Conservation (phyloP, 2,113 vertebrate species). For the Macquaria australasica region DNA sequence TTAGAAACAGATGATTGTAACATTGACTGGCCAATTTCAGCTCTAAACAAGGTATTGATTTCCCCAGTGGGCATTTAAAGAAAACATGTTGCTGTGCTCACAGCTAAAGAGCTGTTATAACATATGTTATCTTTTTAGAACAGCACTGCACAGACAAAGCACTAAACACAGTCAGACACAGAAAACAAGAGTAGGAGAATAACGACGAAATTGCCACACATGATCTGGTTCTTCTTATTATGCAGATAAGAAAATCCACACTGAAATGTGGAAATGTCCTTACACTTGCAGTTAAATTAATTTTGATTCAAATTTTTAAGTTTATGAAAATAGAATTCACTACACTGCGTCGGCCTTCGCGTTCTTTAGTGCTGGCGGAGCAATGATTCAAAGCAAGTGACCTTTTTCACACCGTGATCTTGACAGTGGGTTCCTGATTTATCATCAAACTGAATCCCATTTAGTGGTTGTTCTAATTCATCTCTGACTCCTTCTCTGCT, state of each 20-base stretch:
- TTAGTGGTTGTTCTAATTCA: slow-evolving; percentile 60
- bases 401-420: slow-evolving; percentile 63
- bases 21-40: slow-evolving; percentile 72
- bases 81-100: slow-evolving; percentile 52
- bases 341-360: neutral
- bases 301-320: slow-evolving; percentile 33
- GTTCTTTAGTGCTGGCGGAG: slow-evolving; percentile 7
- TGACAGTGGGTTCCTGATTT: slow-evolving; percentile 62
- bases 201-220: neutral
- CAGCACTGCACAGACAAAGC: neutral
- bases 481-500: slow-evolving; percentile 51
- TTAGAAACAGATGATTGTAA: slow-evolving; percentile 74
- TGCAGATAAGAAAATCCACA: neutral
- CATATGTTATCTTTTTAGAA: slow-evolving; percentile 38
- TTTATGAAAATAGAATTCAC: slow-evolving; percentile 43
- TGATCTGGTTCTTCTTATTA: neutral
- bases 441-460: slow-evolving; percentile 63
- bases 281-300: slow-evolving; percentile 15
- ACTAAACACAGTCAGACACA: neutral
- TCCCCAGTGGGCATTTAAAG: slow-evolving; percentile 64
- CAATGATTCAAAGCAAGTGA: slow-evolving; percentile 62
- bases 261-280: slow-evolving; percentile 6
- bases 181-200: neutral
- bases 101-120: slow-evolving; percentile 64
- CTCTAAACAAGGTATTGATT: slow-evolving; percentile 78